phyloP scores from a whole-genome alignment of 37 sponge, comb jelly and placozoan species.

The Crambe crambe region DNA sequence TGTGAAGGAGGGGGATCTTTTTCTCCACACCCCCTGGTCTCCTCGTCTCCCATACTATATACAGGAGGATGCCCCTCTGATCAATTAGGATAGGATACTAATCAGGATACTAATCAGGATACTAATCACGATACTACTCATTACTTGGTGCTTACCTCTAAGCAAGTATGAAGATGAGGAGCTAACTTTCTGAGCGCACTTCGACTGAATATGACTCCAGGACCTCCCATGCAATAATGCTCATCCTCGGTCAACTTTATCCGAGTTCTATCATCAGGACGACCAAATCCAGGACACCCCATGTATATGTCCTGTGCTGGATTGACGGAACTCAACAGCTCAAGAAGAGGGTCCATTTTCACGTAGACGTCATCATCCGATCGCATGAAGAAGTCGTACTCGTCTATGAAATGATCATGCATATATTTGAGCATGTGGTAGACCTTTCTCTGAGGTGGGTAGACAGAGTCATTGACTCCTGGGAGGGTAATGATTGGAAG shows the following conservation, averaged over 20 bases:
- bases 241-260: conserved; percentile 53
- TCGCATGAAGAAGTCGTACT: conserved; percentile 83
- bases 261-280: conserved; percentile 35
- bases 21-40: too few species aligned
- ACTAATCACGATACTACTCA: too few species aligned
- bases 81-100: too few species aligned
- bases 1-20: too few species aligned
- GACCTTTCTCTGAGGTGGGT: conserved; percentile 73
- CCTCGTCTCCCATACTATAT: too few species aligned
- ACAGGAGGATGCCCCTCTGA: too few species aligned
- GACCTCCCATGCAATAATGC: conserved; percentile 87
- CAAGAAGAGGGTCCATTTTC: conserved; percentile 24
- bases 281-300: conserved; percentile 77
- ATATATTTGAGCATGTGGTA: conserved; percentile 80
- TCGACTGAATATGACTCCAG: conserved; percentile 73
- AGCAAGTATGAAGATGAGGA: conserved; percentile 55
- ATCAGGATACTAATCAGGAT: too few species aligned
- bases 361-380: conserved; percentile 81
- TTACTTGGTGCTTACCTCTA: conserved; percentile 56
- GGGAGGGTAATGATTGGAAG: conserved; percentile 61
- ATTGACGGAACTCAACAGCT: conserved; percentile 43
- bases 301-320: conserved; percentile 76
- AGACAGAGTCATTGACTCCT: conserved; percentile 65
- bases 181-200: conserved; percentile 53
- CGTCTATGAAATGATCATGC: conserved; percentile 71